These are phyloP conservation scores for Cossypha heuglini DNA, from an alignment of 2,797 vertebrate genomes.

Conservation along the genomic window DNA sequence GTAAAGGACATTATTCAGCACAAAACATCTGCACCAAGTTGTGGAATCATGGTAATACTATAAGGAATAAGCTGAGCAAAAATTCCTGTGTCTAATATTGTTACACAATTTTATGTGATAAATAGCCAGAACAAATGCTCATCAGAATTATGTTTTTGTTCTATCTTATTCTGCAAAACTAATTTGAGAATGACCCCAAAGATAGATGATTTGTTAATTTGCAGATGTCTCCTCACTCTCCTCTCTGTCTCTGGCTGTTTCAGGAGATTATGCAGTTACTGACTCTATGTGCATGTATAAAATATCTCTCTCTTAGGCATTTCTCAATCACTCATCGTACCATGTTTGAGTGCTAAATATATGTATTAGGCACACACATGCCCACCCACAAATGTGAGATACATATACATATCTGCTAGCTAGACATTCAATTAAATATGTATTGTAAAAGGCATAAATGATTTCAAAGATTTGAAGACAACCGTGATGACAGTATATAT, in stretches of 20 bases:
- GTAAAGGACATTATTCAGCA: conserved; percentile 9
- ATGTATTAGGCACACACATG: conserved; percentile 56
- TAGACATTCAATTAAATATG: conserved; percentile 68
- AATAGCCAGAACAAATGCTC: conserved; percentile 60
- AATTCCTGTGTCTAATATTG: conserved; percentile 30
- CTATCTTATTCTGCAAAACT: conserved; percentile 68
- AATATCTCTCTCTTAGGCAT: conserved; percentile 59
- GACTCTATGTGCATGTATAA: conserved; percentile 14
- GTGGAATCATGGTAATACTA: conserved; percentile 35
- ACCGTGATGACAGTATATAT: conserved; percentile 56
- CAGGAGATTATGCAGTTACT: conserved; percentile 5
- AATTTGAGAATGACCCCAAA: conserved; percentile 63
- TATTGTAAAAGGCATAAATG: conserved; percentile 63
- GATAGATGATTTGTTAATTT: conserved; percentile 70
- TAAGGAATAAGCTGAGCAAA: conserved; percentile 45
- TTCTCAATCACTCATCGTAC: conserved; percentile 52
- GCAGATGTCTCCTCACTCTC: conserved; percentile 53
- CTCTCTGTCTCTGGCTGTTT: conserved; percentile 16
- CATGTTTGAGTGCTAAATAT: conserved; percentile 49
- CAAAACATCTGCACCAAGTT: conserved; percentile 25
- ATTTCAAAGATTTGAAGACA: conserved; percentile 66
- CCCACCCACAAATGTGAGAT: conserved; percentile 66
- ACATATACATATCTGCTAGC: conserved; percentile 66
- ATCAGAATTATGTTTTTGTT: conserved; percentile 67
- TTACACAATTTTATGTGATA: conserved; percentile 65